Evolutionary conservation across 2,797 vertebrate genomes (phyloP).

Genomic region (Channallabes apus): DNA sequence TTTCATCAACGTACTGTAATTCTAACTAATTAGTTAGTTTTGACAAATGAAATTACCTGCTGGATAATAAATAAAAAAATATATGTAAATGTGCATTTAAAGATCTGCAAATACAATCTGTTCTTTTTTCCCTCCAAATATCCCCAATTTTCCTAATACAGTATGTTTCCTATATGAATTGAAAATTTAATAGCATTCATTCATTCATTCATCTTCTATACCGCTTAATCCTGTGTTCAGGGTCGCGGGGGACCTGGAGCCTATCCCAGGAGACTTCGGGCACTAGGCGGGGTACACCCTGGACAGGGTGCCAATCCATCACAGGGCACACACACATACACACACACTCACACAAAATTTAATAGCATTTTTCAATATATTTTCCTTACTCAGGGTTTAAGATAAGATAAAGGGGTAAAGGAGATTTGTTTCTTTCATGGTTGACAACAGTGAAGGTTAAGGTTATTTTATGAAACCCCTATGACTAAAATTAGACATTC

Average conservation of each 20-base stretch:
- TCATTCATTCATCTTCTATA: no score
- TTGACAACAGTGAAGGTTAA: slow-evolving; percentile 3
- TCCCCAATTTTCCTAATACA: not conserved
- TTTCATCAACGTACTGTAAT: no score
- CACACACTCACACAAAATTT: no score
- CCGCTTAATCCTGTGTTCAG: no score
- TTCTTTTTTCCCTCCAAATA: not conserved
- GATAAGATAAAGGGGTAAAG: not conserved
- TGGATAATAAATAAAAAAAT: not conserved
- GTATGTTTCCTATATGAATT: not conserved
- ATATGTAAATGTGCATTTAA: not conserved
- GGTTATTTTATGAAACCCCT: not conserved
- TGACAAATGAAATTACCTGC: no score
- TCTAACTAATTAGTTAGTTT: no score
- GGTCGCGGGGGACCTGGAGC: no score
- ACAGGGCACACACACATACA: no score
- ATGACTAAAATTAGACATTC: not conserved
- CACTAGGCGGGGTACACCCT: no score
- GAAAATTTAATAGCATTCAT: no score
- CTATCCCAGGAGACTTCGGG: no score
- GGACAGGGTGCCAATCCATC: no score
- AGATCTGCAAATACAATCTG: not conserved
- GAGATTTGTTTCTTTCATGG: not conserved
- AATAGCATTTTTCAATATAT: not conserved
- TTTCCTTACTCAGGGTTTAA: not conserved